A percentile compares a stretch with the other conserved stretches of the same genome.
Evolutionary conservation across 2,888 invertebrate species (phyloP).

Genomic region (Hyles lineata): DNA sequence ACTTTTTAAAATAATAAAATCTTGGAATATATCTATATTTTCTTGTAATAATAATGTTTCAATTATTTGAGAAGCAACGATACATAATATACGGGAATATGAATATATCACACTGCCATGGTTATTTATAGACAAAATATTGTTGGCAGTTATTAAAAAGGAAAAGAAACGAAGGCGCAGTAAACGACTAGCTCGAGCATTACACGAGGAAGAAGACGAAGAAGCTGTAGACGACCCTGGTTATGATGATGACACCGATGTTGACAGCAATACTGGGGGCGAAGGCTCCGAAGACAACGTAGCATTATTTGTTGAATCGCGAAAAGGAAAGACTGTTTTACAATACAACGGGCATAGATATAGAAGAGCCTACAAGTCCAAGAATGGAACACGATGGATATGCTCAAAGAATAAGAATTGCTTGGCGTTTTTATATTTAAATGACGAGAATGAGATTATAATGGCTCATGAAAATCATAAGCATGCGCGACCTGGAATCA

Average conservation of each 20-base stretch:
- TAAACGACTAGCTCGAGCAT: not conserved
- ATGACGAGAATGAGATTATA: conserved; percentile 64
- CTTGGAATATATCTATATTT: no score
- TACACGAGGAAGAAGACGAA: conserved; percentile 37
- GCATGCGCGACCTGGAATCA: conserved; percentile 48
- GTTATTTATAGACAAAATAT: not conserved
- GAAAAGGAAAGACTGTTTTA: conserved; percentile 61
- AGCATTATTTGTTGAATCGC: conserved; percentile 61
- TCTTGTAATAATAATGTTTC: no score
- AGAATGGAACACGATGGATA: conserved; percentile 64
- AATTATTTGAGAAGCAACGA: no score
- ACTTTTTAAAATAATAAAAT: no score
- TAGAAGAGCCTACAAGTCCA: conserved; percentile 61
- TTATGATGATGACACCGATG: conserved; percentile 37
- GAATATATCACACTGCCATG: no score
- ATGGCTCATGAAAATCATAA: conserved; percentile 58
- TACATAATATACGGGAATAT: no score
- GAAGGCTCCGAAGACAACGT: no score
- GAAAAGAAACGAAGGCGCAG: not conserved
- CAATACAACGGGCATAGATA: conserved; percentile 67
- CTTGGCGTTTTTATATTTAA: conserved; percentile 62
- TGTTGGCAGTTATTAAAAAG: conserved; percentile 7
- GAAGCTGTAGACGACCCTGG: conserved; percentile 25
- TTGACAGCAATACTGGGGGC: no score
- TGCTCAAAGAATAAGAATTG: conserved; percentile 66